Percentiles rank a stretch among this genome's conserved stretches.
phyloP scores from a whole-genome alignment of 2,113 vertebrate genomes.

The Paradisaea rubra region DNA sequence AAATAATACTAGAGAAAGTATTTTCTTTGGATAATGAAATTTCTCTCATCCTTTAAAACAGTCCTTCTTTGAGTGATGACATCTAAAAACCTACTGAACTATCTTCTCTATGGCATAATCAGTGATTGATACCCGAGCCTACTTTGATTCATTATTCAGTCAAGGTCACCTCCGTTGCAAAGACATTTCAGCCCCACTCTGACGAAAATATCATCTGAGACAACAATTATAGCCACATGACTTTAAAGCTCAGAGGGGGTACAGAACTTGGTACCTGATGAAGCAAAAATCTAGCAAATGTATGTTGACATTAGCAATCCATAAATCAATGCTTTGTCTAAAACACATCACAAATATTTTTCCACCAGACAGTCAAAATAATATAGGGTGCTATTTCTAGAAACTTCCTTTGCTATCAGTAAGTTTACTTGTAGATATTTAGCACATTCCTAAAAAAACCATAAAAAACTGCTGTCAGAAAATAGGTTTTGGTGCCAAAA shows the following conservation, averaged over 20 bases:
- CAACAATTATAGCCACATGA: background rate
- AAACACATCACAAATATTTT: background rate
- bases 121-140: background rate
- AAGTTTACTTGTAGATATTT: background rate
- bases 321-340: background rate
- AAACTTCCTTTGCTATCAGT: background rate
- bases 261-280: background rate
- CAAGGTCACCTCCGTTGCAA: background rate
- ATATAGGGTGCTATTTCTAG: background rate
- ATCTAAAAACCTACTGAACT: background rate
- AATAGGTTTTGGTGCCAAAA: background rate
- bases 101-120: background rate
- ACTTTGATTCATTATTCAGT: background rate
- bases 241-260: background rate
- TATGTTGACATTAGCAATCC: background rate
- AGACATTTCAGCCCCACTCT: background rate
- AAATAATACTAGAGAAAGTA: background rate
- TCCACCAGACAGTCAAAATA: background rate
- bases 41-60: background rate
- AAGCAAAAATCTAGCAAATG: background rate
- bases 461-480: background rate
- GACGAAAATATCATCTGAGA: background rate
- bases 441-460: background rate
- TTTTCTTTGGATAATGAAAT: background rate
- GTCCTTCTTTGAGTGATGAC: background rate